Evolutionary conservation across 1,140 invertebrate genomes (phyloP).

Genomic region (Saccostrea glomerata): DNA sequence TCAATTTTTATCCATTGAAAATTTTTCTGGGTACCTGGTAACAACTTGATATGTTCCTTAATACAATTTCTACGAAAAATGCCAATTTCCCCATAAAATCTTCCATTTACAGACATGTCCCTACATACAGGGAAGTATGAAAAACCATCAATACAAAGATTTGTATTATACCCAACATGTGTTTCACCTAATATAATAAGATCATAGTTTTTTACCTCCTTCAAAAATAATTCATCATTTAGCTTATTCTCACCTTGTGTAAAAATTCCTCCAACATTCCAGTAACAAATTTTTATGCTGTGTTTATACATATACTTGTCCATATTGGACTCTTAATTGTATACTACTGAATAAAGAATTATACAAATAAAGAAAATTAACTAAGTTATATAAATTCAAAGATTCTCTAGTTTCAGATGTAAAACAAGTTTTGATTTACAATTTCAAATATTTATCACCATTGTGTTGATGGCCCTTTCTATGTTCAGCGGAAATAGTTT

Average conservation of each 20-base stretch:
- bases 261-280: slow-evolving; percentile 20
- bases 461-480: slow-evolving; percentile 2
- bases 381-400: not conserved
- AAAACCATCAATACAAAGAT: not conserved
- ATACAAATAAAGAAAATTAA: not conserved
- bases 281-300: not conserved
- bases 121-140: slow-evolving; percentile 26
- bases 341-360: too few species aligned
- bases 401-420: not conserved
- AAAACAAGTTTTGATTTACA: not conserved
- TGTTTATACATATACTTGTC: not conserved
- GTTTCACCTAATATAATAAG: slow-evolving; percentile 12
- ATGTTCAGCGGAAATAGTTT: not conserved
- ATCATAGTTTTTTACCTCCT: slow-evolving; percentile 10
- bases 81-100: slow-evolving; percentile 8
- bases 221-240: not conserved
- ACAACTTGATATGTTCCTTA: too few species aligned
- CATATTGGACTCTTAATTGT: not conserved
- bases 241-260: not conserved
- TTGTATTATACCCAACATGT: slow-evolving; percentile 11
- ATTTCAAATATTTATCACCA: not conserved
- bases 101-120: slow-evolving; percentile 15
- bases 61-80: slow-evolving; percentile 13
- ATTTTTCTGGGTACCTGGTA: too few species aligned
- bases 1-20: too few species aligned